These are phyloP conservation scores for Calephelis virginiensis DNA, from an alignment of 1,140 invertebrate genomes.

Conservation along the genomic window DNA sequence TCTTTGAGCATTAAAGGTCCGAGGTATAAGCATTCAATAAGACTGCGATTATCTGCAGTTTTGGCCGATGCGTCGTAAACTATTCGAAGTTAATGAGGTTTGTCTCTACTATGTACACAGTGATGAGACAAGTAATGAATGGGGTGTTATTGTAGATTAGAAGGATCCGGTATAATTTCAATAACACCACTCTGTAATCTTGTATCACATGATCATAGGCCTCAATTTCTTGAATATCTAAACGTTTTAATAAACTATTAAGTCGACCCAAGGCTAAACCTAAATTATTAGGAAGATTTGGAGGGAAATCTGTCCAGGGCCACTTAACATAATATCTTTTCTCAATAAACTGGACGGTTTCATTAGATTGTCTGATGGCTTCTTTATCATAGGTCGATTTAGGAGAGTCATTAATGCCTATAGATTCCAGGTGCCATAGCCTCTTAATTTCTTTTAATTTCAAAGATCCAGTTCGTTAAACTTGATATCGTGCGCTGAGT, in stretches of 20 bases:
- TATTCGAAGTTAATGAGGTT: slow-evolving; percentile 21
- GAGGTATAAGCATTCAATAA: slow-evolving; percentile 34
- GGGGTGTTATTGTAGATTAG: slow-evolving; percentile 12
- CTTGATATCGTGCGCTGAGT: slow-evolving; percentile 18
- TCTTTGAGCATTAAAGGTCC: slow-evolving; percentile 35
- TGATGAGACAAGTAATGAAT: slow-evolving; percentile 31
- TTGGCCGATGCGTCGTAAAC: slow-evolving; percentile 34
- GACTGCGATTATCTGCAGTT: slow-evolving; percentile 23
- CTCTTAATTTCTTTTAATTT: slow-evolving; percentile 20
- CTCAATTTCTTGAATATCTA: slow-evolving; percentile 8
- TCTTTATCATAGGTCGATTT: slow-evolving; percentile 31
- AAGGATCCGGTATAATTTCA: slow-evolving; percentile 19
- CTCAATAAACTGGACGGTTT: slow-evolving; percentile 25
- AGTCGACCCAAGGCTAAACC: slow-evolving; percentile 30
- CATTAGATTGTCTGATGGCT: slow-evolving; percentile 34
- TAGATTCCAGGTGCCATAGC: slow-evolving; percentile 38
- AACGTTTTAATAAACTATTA: slow-evolving; percentile 23
- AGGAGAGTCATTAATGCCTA: slow-evolving; percentile 37
- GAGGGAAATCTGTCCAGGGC: slow-evolving; percentile 33
- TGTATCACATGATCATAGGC: slow-evolving; percentile 23
- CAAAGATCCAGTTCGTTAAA: slow-evolving; percentile 29
- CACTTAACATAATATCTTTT: slow-evolving; percentile 35
- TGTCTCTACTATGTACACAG: slow-evolving; percentile 14
- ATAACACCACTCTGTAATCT: slow-evolving; percentile 27
- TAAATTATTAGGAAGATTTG: slow-evolving; percentile 30